phyloP scores from a whole-genome alignment of 30 jellyfish, hydroid and myxozoan genomes.

The Hydractinia symbiolongicarpus region DNA sequence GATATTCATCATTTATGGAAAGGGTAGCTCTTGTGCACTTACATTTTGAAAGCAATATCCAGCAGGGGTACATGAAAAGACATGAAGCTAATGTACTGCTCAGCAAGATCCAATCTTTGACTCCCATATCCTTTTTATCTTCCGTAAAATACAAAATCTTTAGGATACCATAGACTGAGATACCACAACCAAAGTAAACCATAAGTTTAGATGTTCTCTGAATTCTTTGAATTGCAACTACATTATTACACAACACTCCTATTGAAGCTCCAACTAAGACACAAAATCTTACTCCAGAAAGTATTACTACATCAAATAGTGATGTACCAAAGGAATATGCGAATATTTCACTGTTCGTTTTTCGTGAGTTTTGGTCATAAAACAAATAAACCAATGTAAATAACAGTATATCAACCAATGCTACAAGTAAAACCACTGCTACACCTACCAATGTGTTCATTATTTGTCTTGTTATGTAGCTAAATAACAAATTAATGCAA shows the following conservation, averaged over 20 bases:
- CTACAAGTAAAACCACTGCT: neutral
- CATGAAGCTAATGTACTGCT: constrained; percentile 38
- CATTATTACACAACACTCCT: constrained; percentile 34
- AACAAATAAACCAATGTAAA: neutral
- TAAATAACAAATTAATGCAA: neutral
- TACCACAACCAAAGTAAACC: constrained; percentile 8
- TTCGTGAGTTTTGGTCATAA: constrained; percentile 1
- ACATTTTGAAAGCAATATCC: constrained; percentile 30
- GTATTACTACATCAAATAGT: constrained; percentile 28
- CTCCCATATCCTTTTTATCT: constrained; percentile 48
- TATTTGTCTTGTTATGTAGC: neutral
- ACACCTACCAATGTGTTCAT: constrained; percentile 1
- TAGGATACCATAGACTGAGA: constrained; percentile 18
- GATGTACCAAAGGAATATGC: constrained; percentile 47
- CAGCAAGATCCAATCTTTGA: constrained; percentile 29
- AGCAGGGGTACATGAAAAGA: constrained; percentile 22
- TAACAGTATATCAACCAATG: neutral
- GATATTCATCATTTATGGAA: constrained; percentile 22
- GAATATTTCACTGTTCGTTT: neutral
- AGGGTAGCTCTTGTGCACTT: neutral
- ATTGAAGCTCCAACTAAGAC: constrained; percentile 35
- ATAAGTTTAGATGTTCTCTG: constrained; percentile 1
- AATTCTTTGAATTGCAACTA: constrained; percentile 27
- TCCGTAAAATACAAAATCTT: constrained; percentile 66
- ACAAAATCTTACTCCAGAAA: constrained; percentile 46